Conservation (phyloP, 2,888 invertebrate species). For the Pyrochroa serraticornis region DNA sequence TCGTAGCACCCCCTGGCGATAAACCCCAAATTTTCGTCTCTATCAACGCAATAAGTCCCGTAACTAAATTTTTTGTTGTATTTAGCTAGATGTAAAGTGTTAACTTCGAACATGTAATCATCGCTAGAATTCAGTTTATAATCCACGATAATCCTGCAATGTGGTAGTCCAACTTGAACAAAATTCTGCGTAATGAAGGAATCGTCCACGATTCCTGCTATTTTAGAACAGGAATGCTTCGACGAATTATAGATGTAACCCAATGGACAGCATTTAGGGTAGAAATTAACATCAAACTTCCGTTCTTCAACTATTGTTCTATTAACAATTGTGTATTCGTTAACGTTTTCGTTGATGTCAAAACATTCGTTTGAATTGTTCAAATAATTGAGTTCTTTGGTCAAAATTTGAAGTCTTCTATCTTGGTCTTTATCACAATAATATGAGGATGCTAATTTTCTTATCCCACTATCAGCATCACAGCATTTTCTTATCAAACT, state of each 20-base stretch:
- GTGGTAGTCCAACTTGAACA: conserved; percentile 42
- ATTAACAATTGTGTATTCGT: conserved; percentile 4
- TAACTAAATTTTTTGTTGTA: conserved; percentile 1
- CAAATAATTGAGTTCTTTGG: conserved; percentile 8
- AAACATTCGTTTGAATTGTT: conserved; percentile 2
- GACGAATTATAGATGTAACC: conserved; percentile 38
- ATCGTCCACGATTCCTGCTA: conserved; percentile 11
- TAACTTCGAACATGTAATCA: conserved; percentile 14
- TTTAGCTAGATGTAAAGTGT: conserved; percentile 12
- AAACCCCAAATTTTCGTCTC: conserved; percentile 28
- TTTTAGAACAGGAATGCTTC: conserved; percentile 37
- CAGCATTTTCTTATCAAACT: conserved; percentile 14
- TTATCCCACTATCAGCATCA: not conserved
- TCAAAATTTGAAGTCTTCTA: conserved; percentile 22
- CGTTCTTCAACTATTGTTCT: conserved; percentile 11
- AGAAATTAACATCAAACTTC: conserved; percentile 23
- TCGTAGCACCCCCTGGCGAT: conserved; percentile 42
- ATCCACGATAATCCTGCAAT: conserved; percentile 43
- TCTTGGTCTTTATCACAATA: conserved; percentile 20
- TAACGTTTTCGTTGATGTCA: conserved; percentile 4
- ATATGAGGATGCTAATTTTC: conserved; percentile 2
- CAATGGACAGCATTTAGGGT: conserved; percentile 48
- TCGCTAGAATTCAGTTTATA: conserved; percentile 10
- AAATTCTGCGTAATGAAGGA: conserved; percentile 34
- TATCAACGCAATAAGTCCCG: conserved; percentile 40